Conservation (phyloP, 2,113 vertebrate species). For the Arvicanthis niloticus region DNA sequence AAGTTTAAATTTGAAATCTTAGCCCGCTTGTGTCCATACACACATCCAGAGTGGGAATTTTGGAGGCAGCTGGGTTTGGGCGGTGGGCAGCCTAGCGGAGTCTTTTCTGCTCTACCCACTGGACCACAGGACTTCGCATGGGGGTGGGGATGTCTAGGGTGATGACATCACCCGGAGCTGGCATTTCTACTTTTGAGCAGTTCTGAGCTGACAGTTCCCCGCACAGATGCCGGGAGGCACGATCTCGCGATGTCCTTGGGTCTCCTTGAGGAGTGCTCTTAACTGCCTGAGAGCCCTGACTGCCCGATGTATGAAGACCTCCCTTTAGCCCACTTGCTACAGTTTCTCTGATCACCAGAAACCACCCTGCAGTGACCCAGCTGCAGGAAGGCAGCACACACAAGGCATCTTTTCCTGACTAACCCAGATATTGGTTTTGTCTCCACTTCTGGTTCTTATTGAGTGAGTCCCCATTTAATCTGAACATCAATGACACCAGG, state of each 20-base stretch:
- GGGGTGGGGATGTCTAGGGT: conserved; percentile 39
- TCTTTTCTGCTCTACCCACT: background rate
- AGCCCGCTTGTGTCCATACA: background rate
- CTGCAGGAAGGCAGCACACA: background rate
- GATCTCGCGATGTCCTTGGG: conserved; percentile 77
- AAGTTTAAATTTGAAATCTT: conserved; percentile 49
- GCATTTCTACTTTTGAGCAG: conserved; percentile 76
- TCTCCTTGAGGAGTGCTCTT: conserved; percentile 80
- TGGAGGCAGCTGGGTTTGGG: background rate
- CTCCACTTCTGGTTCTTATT: background rate
- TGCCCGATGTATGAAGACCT: conserved; percentile 1
- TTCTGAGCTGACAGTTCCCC: conserved; percentile 73
- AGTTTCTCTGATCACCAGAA: background rate
- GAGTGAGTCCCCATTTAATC: background rate
- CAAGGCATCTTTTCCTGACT: background rate
- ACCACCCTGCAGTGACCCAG: background rate
- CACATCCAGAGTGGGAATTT: background rate
- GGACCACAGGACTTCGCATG: conserved; percentile 30
- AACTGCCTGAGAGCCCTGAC: conserved; percentile 51
- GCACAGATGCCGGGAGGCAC: conserved; percentile 76
- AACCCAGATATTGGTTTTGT: background rate
- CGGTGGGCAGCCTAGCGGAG: background rate
- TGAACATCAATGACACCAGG: background rate
- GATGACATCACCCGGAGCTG: conserved; percentile 69
- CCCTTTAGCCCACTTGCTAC: background rate